phyloP scores from a whole-genome alignment of 2,797 vertebrate genomes.

The Molossus molossus region DNA sequence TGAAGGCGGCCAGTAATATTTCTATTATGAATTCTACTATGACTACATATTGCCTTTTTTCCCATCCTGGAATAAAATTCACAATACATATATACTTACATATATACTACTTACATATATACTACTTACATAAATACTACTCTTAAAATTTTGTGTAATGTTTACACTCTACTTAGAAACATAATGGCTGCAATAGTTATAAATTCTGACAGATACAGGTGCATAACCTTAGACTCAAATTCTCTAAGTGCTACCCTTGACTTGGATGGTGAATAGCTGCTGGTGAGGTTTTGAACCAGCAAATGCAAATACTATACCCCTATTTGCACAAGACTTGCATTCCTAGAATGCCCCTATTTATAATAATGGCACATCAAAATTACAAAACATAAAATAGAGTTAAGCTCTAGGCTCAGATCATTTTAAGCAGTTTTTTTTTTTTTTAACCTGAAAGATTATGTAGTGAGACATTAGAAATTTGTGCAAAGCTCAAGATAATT shows the following conservation, averaged over 20 bases:
- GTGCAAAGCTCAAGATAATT: not conserved
- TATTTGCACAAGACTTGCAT: not conserved
- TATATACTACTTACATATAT: not conserved
- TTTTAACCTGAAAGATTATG: not conserved
- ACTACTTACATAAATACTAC: not conserved
- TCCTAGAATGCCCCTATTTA: not conserved
- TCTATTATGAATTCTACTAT: not conserved
- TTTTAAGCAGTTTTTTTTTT: not conserved
- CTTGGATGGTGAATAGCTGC: not conserved
- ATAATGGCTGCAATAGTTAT: rapidly evolving
- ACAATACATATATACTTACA: not conserved
- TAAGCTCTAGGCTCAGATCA: not conserved
- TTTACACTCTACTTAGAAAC: not conserved
- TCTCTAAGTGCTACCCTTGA: rapidly evolving
- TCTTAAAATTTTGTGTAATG: not conserved
- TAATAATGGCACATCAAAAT: not conserved
- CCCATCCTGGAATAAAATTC: not conserved
- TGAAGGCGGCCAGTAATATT: not conserved
- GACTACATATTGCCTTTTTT: not conserved
- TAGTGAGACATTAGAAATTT: not conserved
- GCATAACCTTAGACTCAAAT: not conserved
- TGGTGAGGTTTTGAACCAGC: not conserved
- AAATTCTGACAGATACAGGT: rapidly evolving
- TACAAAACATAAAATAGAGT: not conserved
- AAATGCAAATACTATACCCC: not conserved